phyloP scores from a whole-genome alignment of 1,140 invertebrate genomes.

The Varroa destructor region DNA sequence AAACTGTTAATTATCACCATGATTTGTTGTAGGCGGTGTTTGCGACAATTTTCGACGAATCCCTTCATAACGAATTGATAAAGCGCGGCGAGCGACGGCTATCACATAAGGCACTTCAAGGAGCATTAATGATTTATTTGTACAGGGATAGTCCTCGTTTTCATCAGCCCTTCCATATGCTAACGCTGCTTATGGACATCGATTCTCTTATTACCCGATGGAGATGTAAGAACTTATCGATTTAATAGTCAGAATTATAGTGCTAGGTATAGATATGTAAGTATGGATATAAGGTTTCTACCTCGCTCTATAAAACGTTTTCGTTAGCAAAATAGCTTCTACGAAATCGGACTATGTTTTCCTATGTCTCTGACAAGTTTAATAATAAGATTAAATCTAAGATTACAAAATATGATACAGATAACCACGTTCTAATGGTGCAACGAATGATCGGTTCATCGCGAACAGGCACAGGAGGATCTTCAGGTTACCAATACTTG shows the following conservation, averaged over 20 bases:
- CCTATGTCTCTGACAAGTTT: not conserved
- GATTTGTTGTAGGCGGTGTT: not conserved
- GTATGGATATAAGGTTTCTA: no score
- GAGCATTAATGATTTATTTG: slow-evolving; percentile 91
- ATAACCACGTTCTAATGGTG: slow-evolving; percentile 97
- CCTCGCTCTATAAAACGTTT: not conserved
- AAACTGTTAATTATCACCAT: no score
- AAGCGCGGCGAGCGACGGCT: slow-evolving; percentile 64
- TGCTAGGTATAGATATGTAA: not conserved
- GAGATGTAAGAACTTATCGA: slow-evolving; percentile 64
- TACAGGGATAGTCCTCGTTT: slow-evolving; percentile 91
- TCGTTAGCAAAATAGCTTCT: slow-evolving; percentile 12
- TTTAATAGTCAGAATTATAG: slow-evolving; percentile 39
- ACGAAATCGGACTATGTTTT: not conserved
- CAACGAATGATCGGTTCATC: slow-evolving; percentile 97
- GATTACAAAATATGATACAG: slow-evolving; percentile 45
- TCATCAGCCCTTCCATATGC: slow-evolving; percentile 86
- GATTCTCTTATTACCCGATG: slow-evolving; percentile 97
- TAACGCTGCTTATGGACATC: slow-evolving; percentile 88
- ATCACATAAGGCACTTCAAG: slow-evolving; percentile 76
- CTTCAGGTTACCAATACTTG: slow-evolving; percentile 94
- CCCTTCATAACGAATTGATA: slow-evolving; percentile 22
- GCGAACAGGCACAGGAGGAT: slow-evolving; percentile 89
- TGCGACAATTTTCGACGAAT: slow-evolving; percentile 33
- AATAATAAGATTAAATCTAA: not conserved